Base-by-base conservation (phyloP, 2,888 invertebrate species). In the Octonoba sinensis region DNA sequence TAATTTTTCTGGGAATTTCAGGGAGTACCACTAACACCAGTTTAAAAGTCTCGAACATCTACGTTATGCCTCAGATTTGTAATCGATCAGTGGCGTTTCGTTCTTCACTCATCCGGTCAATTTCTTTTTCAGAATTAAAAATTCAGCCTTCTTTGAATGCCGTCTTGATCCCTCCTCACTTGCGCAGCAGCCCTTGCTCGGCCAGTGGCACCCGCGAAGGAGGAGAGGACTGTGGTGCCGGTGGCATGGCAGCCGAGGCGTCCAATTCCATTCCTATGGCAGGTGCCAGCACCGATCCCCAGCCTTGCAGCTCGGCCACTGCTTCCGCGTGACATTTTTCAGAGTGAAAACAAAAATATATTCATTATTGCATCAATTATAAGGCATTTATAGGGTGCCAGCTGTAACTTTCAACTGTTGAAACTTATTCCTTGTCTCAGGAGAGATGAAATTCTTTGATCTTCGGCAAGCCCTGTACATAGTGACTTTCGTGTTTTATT, bases 121-220 rank as follows among this genome's bases (percentile, higher is more conserved):
- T 36, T 36, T 46, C 20, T 56, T 74, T 90, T 90, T 57, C 89
- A 93, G 97, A 97, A 92, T 92, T 96, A 89, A 92, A 92, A 90
- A 96, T 97, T 90, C 95, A 96, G 91, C 96, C 96, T 85, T 91
- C 93, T 88, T 91, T 97, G 89, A 96, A 96, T 91, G 91, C 93
- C 89, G 92, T 93, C 89, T 92, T 97, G 89, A 92, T 96, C 90
- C 97, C 97, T 88, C 93, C 94, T 87, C 90, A 91, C 85, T 88
- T 87, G 75, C 87, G 88, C 27, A 77, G 60, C 22, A 71, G 64
- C 46, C 56, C 76, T 22, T 22, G 49, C 15, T 54, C 65, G 18
- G 60, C 54, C 12, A 65, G 24, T n/a, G 13, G 46, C 46, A 49
- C 18, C 49, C 44, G n/a, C 36, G 54, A 24, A n/a, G 74, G 73